Evolutionary conservation across 1,140 invertebrate genomes (phyloP), one percentile per base, ranked within the genome.

Genomic region (Papilio dardanus): DNA sequence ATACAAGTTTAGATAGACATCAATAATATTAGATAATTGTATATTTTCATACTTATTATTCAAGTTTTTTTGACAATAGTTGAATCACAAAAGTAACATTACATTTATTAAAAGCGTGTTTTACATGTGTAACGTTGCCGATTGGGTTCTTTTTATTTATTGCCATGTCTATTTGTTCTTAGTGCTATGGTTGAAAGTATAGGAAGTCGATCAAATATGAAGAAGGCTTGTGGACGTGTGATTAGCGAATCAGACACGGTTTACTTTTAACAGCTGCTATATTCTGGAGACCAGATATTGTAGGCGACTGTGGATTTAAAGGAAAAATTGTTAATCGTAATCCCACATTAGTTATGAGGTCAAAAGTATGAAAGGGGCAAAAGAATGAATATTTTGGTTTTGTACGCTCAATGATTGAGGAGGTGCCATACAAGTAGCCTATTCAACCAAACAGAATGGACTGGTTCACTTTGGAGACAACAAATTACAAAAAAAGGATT

Each of bases 191-290:
- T 73, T 33, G 42, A 21, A 21, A 14, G n/a, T 67, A 42, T 66
- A 77, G 76, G 81, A 79, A 83, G 81, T 71, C 74, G 74, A 79
- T 50, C 77, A 69, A n/a, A n/a, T n/a, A 62, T 81, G 77, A 79
- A 71, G 77, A 76, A n/a, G 54, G 21, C 46, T 74, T 74, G 74
- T 76, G 71, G 19, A 71, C 73, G 16, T 79, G 79, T 76, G 67
- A 81, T 80, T 81, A 80, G 76, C 42, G 68, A 79, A 71, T 69
- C 40, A 37, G 8, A 7, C 19, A 35, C 67, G 67, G 67, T 69
- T 10, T 40, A 10, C 35, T 31, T 4, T 19, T 7, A 35, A 16
- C 24, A 8, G n/a, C 30, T 16, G 65, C n/a, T n/a, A n/a, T 33
- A n/a, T 33, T 8, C 31, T 24, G 30, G 71, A 67, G 68, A 30